These are phyloP conservation scores for Diaprepes abbreviatus DNA, from an alignment of 2,888 invertebrate species.

Conservation along the genomic window DNA sequence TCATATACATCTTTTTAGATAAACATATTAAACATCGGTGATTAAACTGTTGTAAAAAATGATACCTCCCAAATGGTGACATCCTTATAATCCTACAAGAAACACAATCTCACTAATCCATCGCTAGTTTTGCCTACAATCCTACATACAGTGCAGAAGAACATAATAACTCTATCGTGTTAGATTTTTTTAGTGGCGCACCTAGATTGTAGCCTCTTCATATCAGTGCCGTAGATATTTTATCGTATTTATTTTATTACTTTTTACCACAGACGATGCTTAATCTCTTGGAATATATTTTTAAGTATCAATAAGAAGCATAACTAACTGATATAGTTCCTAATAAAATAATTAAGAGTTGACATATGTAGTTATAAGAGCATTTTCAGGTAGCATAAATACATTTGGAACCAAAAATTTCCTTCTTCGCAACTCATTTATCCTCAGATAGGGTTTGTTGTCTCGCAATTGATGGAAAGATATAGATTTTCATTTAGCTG, in stretches of 20 bases:
- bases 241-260: background rate
- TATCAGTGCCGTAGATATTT: conserved; percentile 16
- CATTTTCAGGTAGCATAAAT: too few relatives aligned
- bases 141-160: conserved; percentile 27
- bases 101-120: conserved; percentile 41
- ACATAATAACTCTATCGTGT: conserved; percentile 41
- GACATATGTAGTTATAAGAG: too few relatives aligned
- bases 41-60: conserved; percentile 37
- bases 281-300: too few relatives aligned
- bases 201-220: conserved; percentile 37
- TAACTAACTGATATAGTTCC: too few relatives aligned
- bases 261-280: too few relatives aligned
- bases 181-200: conserved; percentile 32
- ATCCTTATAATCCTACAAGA: conserved; percentile 40
- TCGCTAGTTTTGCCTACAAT: conserved; percentile 39
- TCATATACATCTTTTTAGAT: conserved; percentile 3
- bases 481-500: too few relatives aligned
- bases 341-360: too few relatives aligned
- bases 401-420: too few relatives aligned
- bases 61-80: conserved; percentile 43
- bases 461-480: too few relatives aligned
- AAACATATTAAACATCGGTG: background rate
- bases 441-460: too few relatives aligned
- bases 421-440: too few relatives aligned
- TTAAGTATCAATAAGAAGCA: too few relatives aligned